Percentiles rank a stretch among this genome's conserved stretches.
phyloP scores from a whole-genome alignment of 1,140 invertebrate genomes.

The Antheraea pernyi region DNA sequence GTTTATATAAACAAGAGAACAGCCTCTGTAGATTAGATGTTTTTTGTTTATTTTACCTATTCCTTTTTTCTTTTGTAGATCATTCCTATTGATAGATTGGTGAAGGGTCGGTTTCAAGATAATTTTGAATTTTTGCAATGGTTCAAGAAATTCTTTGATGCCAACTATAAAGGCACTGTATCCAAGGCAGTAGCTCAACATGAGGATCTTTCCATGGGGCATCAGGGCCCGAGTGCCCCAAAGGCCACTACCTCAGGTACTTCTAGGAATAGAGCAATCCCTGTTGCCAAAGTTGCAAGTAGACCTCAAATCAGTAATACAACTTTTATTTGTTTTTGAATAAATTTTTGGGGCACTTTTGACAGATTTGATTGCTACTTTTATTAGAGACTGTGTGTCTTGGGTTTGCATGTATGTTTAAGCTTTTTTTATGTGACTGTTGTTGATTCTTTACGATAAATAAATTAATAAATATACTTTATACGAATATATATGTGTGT shows the following conservation, averaged over 20 bases:
- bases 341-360: too few relatives aligned
- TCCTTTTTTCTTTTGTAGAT: constrained; percentile 85
- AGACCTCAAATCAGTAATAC: constrained; percentile 81
- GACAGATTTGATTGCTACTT: too few relatives aligned
- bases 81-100: constrained; percentile 92
- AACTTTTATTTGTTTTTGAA: constrained; percentile 55
- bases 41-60: constrained; percentile 63
- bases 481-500: too few relatives aligned
- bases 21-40: constrained; percentile 31
- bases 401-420: too few relatives aligned
- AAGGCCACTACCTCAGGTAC: constrained; percentile 59
- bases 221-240: constrained; percentile 81
- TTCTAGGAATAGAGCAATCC: constrained; percentile 66
- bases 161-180: constrained; percentile 95
- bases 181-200: constrained; percentile 94
- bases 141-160: constrained; percentile 99
- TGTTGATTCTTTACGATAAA: too few relatives aligned
- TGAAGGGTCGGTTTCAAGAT: constrained; percentile 97
- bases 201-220: constrained; percentile 90
- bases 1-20: constrained; percentile 23
- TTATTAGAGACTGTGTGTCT: too few relatives aligned
- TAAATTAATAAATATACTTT: too few relatives aligned
- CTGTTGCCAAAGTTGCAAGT: constrained; percentile 77
- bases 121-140: constrained; percentile 99
- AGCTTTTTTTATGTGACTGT: too few relatives aligned